Base-by-base conservation (phyloP, 2,888 invertebrate genomes). In the Zele albiditarsus region DNA sequence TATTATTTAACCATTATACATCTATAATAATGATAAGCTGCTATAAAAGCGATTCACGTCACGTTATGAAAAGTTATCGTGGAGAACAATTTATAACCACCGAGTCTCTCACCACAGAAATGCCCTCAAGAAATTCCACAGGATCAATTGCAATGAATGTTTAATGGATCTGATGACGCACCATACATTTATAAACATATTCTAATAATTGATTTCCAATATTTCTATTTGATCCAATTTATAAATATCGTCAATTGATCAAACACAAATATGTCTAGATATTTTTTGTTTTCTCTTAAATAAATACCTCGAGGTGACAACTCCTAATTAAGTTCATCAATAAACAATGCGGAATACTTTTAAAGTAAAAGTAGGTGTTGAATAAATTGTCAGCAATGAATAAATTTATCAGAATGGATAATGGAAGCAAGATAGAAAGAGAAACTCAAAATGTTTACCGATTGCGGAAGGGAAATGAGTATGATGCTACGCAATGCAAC, bases 141-240 rank as follows among this genome's bases (percentile, higher is more conserved):
- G 20, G 60, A 70, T 70, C 38, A 70, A 57, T 33, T 70, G 53
- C 57, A 70, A 60, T 70, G 60, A 70, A 70, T 70, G 23, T 28
- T 58, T 70, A 60, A 70, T 70, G 25, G 8, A 38, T 58, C 14
- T 60, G 25, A 70, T 70, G 70, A 70, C 60, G 70, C 70, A 70
- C 58, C 16, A 20, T 14, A 60, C 10, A 46, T n/a, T 5, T 14
- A 46, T n/a, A 46, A 16, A 46, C n/a, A n/a, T 4, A 53, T 53
- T 6, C 20, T 2, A 38, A 12, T 38, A 12, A 38, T 38, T 38
- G 2, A 38, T 38, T 38, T 38, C 12, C 38, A 38, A 38, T 38
- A 38, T 20, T 20, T 46, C 6, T n/a, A 16, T 46, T 46, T n/a
- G n/a, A 5, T n/a, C n/a, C 16, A 46, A 53, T 53, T 20, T 5